Evolutionary conservation across 2,888 invertebrate species (phyloP).

Genomic region (Noctua comes): DNA sequence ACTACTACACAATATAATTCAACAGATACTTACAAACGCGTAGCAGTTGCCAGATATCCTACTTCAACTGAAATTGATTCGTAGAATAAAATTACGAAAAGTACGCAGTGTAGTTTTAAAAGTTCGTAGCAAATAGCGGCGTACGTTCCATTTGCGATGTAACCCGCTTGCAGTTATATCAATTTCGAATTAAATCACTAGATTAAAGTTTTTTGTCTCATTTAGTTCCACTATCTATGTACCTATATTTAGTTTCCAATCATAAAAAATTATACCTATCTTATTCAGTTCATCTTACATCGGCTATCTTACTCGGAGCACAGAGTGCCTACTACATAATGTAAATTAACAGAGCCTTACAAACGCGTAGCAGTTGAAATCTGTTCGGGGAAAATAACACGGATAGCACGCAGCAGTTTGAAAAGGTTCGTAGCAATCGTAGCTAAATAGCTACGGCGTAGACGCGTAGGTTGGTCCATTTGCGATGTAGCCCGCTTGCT

Average conservation of each 20-base stretch:
- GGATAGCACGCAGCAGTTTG: slow-evolving; percentile 11
- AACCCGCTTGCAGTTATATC: not conserved
- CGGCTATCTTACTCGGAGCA: not conserved
- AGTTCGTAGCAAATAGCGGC: slow-evolving; percentile 18
- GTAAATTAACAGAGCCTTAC: slow-evolving; percentile 5
- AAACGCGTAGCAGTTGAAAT: slow-evolving; percentile 18
- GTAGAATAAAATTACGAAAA: not conserved
- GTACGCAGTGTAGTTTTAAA: not conserved
- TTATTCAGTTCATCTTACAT: not conserved
- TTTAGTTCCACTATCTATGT: too few relatives aligned
- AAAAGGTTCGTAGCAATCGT: slow-evolving; percentile 34
- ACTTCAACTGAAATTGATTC: slow-evolving; percentile 14
- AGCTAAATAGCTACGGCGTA: slow-evolving; percentile 43
- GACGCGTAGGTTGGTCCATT: slow-evolving; percentile 16
- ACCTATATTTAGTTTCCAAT: not conserved
- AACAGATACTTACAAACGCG: slow-evolving; percentile 7
- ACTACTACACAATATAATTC: slow-evolving; percentile 1
- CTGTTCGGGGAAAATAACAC: slow-evolving; percentile 16
- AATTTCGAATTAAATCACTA: not conserved
- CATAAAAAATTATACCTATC: not conserved
- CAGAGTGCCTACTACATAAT: slow-evolving; percentile 3
- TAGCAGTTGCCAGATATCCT: slow-evolving; percentile 8
- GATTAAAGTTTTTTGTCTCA: not conserved
- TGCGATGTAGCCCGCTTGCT: slow-evolving; percentile 11
- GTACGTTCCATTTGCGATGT: slow-evolving; percentile 1